Evolutionary conservation across 2,113 vertebrate species (phyloP).

Genomic region (Oncorhynchus clarkii): DNA sequence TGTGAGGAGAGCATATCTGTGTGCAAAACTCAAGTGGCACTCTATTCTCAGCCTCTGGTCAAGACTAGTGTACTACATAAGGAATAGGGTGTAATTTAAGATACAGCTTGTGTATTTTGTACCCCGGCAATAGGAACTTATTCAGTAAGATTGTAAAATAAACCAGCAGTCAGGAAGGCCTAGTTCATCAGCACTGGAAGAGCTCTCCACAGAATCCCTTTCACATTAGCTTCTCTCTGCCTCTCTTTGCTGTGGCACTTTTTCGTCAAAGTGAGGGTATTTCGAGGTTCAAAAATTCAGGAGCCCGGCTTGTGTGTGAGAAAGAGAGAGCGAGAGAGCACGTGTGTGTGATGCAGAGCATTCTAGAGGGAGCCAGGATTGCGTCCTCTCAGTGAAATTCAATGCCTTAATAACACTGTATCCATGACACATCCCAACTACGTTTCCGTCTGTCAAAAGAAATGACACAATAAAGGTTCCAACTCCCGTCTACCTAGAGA

Average conservation of each 20-base stretch:
- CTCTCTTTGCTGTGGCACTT: conserved; percentile 22
- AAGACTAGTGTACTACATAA: background rate
- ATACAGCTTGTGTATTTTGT: no score
- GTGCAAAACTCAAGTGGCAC: background rate
- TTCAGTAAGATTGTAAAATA: background rate
- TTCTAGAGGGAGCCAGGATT: conserved; percentile 2
- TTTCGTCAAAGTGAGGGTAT: conserved; percentile 16
- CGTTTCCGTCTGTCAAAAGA: background rate
- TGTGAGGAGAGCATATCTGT: background rate
- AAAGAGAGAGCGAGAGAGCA: background rate
- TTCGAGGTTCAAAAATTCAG: conserved; percentile 26
- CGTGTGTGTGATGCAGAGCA: background rate
- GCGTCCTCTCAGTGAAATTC: background rate
- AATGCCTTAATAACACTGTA: background rate
- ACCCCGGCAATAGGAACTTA: no score
- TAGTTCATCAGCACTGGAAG: background rate
- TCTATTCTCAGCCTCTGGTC: no score
- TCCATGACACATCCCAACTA: conserved; percentile 10
- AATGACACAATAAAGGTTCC: conserved; percentile 3
- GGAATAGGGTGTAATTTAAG: no score
- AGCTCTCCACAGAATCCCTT: background rate
- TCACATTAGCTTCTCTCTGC: background rate
- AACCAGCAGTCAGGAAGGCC: no score
- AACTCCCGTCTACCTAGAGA: conserved; percentile 15
- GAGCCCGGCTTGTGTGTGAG: background rate